These are phyloP conservation scores for Clarias batrachus DNA, from an alignment of 2,113 vertebrate genomes.

Conservation along the genomic window DNA sequence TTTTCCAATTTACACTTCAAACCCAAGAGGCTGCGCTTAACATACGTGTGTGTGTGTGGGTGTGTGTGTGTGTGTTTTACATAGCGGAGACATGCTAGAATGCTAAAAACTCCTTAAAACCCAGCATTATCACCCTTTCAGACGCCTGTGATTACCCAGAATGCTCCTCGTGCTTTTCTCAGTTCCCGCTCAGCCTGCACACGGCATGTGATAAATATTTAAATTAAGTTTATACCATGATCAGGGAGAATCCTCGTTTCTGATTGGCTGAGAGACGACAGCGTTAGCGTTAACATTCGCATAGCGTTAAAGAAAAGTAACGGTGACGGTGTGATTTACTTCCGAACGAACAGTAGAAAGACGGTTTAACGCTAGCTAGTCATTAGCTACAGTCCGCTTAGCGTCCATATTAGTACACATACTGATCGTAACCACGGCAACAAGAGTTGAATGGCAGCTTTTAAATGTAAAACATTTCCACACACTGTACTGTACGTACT, in stretches of 20 bases:
- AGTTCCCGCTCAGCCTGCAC: too few species aligned
- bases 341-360: background rate
- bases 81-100: conserved; percentile 69
- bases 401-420: background rate
- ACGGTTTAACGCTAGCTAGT: background rate
- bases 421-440: background rate
- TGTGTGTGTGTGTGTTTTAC: conserved; percentile 60
- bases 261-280: background rate
- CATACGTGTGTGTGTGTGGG: conserved; percentile 38
- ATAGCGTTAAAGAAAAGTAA: background rate
- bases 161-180: background rate
- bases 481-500: background rate
- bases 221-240: background rate
- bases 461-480: background rate
- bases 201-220: background rate
- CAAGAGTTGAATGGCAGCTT: background rate
- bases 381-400: background rate
- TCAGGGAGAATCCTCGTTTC: background rate
- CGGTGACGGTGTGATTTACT: background rate
- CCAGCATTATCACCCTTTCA: conserved; percentile 27
- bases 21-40: conserved; percentile 76
- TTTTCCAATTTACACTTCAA: conserved; percentile 83
- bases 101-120: conserved; percentile 58
- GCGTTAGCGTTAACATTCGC: background rate
- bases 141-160: conserved; percentile 29